Base-by-base conservation (phyloP, 2,113 vertebrate species). In the Sclerurus mexicanus region DNA sequence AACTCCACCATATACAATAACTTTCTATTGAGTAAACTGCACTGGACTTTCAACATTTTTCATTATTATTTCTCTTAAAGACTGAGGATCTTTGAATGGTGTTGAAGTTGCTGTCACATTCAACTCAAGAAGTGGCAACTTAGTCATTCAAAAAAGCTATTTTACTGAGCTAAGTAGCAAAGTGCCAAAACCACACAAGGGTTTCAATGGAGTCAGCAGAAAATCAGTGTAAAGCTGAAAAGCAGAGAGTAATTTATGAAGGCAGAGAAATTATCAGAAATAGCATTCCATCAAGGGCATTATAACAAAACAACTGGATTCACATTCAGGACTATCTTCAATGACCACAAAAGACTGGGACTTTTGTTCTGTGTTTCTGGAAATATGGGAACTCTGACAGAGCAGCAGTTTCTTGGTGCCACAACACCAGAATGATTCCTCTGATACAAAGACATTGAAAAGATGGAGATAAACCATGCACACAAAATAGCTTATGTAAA, bases 381-480 rank as follows among this genome's bases (percentile, higher is more conserved):
- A 75, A 91, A 76, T 68, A 37, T 6, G 17, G 52, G 67, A 73
- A 39, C 28, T 64, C 52, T 60, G 62, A 40, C n/a, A 69, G 58
- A 72, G 55, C 35, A 90, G 47, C 79, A 85, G 69, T 69, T 83
- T 78, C 50, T 86, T 79, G 25, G 30, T 90, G 87, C 33, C 78
- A 46, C 60, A 13, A 58, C 52, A 49, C 14, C 58, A 71, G 23
- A 77, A 44, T 23, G 12, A 78, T 94, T 96, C 64, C 72, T 77
- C 64, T 47, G 85, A 68, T 85, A 76, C 40, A 87, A 87, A 89
- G 73, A 79, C 91, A 85, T 62, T 56, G 44, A 93, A 96, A 97
- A 87, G 63, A 93, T 52, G 33, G 56, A 83, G 75, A 88, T 92
- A 82, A 92, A 44, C 11, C 18, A 22, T 28, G 49, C 17, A 79